Evolutionary conservation across 2,797 vertebrate species (phyloP), one percentile per base, ranked within the genome.

Genomic region (Sarcoramphus papa): DNA sequence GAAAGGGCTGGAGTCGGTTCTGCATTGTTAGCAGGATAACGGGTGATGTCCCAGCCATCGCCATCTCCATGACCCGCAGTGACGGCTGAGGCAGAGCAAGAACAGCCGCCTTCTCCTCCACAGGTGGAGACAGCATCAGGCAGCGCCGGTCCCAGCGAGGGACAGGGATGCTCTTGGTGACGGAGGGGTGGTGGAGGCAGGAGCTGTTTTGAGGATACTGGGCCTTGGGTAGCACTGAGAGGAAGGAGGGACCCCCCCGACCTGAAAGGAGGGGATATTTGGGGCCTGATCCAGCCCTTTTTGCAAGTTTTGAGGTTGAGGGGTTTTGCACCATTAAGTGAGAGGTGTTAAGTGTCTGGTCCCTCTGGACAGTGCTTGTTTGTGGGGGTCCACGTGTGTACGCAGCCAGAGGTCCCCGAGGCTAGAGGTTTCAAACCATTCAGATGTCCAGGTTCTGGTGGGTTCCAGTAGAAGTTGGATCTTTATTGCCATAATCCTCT

Each of bases 21-120:
- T 94, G 79, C 91, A 72, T 96, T 47, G 0, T 96, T 95, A 95
- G 64, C 73, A 33, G 92, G 63, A 93, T 96, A 85, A 94, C 65
- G 82, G 70, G 72, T 7, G 3, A 4, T 54, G 72, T 77, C 92
- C 80, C 94, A 88, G 80, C 40, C 50, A 1, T 28, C 3, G 0
- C 6, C 4, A 17, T 80, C 53, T 18, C 77, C 0, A 1, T 80
- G 88, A 86, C 59, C 83, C 2, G 1, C 4, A 1, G 84, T 1
- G 14, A 11, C 35, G 70, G 53, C 88, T 79, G 88, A 76, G 62
- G 53, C 88, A 31, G 27, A 69, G 70, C 6, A 2, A 67, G 20
- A 77, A 2, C 72, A 53, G 74, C 80, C 6, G 5, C 40, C 62
- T 47, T 51, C 80, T 77, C 19, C 56, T 68, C n/a, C 14, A 4